Conservation (phyloP, 1,140 invertebrate species). For the Lepidurus arcticus region DNA sequence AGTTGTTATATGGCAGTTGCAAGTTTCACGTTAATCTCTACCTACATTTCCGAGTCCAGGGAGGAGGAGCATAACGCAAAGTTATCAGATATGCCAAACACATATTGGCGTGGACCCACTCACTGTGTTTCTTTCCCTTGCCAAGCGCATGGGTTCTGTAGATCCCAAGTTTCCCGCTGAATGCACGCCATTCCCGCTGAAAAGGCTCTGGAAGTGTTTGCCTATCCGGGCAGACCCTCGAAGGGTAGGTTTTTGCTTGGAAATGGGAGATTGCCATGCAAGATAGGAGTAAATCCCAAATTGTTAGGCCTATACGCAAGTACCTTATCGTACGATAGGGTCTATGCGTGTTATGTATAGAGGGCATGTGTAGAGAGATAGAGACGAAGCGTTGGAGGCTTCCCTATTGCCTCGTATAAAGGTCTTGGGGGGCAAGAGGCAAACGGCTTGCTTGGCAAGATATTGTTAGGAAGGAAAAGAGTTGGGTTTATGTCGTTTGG, state of each 20-base stretch:
- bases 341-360: too few relatives aligned
- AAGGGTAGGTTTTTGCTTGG: not conserved
- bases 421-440: not conserved
- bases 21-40: too few relatives aligned
- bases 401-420: too few relatives aligned
- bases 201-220: not conserved
- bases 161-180: not conserved
- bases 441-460: not conserved
- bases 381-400: too few relatives aligned
- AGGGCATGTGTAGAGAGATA: too few relatives aligned
- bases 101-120: not conserved
- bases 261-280: not conserved
- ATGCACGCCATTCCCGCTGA: not conserved
- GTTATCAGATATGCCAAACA: slow-evolving; percentile 11
- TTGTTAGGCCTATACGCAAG: not conserved
- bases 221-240: not conserved
- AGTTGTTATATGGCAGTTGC: too few relatives aligned
- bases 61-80: not conserved
- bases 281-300: not conserved
- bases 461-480: slow-evolving; percentile 5
- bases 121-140: too few relatives aligned
- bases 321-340: not conserved
- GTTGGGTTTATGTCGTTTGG: not conserved
- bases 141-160: too few relatives aligned
- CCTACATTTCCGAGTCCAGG: too few relatives aligned